Percentiles rank a stretch among this genome's conserved stretches.
These are phyloP conservation scores for Zaprionus capensis DNA, from an alignment of 1,140 invertebrate genomes.

Conservation along the genomic window DNA sequence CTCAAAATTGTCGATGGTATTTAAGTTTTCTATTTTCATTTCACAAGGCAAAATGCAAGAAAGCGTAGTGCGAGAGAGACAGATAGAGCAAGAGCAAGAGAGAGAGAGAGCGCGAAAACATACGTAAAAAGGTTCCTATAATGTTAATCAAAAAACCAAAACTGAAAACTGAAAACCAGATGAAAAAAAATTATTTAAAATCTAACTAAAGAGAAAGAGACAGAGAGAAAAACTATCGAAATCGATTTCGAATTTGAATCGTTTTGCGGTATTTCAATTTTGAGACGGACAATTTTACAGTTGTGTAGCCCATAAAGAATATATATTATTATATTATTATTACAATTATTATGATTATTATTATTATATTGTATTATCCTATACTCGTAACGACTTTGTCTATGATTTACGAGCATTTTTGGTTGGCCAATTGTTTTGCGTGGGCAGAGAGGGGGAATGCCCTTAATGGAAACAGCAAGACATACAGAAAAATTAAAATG, in stretches of 20 bases:
- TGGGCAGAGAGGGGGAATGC: neutral
- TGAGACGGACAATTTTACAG: conserved; percentile 77
- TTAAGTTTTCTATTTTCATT: conserved; percentile 49
- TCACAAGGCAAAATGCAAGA: conserved; percentile 29
- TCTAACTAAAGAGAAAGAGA: conserved; percentile 20
- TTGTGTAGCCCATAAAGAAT: conserved; percentile 67
- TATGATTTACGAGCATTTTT: conserved; percentile 63
- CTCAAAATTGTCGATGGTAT: conserved; percentile 60
- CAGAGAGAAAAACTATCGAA: conserved; percentile 24
- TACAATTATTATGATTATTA: conserved; percentile 12
- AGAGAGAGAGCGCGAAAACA: conserved; percentile 49
- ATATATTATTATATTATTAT: conserved; percentile 21
- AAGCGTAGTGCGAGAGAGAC: conserved; percentile 39
- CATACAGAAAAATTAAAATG: conserved; percentile 37
- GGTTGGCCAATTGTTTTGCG: conserved; percentile 71
- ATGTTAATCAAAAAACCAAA: conserved; percentile 76
- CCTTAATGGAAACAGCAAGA: neutral
- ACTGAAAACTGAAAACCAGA: conserved; percentile 36
- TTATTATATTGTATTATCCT: conserved; percentile 1
- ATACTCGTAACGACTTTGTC: conserved; percentile 34
- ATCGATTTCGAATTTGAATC: conserved; percentile 18
- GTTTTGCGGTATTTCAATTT: conserved; percentile 54
- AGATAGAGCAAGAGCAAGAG: conserved; percentile 36
- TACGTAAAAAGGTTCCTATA: conserved; percentile 83
- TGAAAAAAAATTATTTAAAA: conserved; percentile 10